Conservation (phyloP, 2,797 vertebrate genomes). For the Diplodus puntazzo region DNA sequence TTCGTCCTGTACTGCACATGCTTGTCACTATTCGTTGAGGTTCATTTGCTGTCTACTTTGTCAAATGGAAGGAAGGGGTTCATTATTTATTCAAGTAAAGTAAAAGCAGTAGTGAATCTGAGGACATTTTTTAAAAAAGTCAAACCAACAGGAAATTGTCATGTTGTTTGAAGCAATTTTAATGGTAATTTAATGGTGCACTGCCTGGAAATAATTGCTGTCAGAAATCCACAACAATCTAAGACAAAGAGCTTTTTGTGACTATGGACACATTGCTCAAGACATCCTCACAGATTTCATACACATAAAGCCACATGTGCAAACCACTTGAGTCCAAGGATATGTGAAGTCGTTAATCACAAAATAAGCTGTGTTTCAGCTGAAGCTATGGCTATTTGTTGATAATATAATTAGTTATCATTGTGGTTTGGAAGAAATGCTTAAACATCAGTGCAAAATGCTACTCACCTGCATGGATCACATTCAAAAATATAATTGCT, state of each 20-base stretch:
- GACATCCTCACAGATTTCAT: background rate
- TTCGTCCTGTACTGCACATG: conserved; percentile 45
- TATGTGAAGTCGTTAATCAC: background rate
- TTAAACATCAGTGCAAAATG: background rate
- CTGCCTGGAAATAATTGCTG: conserved; percentile 79
- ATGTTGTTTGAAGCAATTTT: conserved; percentile 67
- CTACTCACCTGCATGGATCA: background rate
- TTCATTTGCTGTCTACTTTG: conserved; percentile 58
- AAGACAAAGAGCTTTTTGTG: conserved; percentile 49
- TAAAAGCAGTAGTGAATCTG: conserved; percentile 39
- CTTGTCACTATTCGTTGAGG: conserved; percentile 48
- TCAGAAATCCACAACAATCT: conserved; percentile 72
- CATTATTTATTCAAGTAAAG: conserved; percentile 66
- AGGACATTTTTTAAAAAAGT: conserved; percentile 27
- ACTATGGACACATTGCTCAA: conserved; percentile 29
- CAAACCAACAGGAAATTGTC: conserved; percentile 57
- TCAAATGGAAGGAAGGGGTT: conserved; percentile 45
- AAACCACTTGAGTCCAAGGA: background rate
- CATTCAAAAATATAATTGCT: background rate
- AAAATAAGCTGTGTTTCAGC: background rate
- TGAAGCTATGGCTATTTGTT: conserved; percentile 1
- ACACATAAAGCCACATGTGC: background rate
- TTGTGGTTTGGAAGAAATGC: background rate
- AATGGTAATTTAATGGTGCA: conserved; percentile 74
- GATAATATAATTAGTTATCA: conserved; percentile 13